Percentiles rank a stretch among this genome's conserved stretches.
These are phyloP conservation scores for Leptinotarsa lineolata DNA, from an alignment of 1,140 invertebrate species.

Conservation along the genomic window DNA sequence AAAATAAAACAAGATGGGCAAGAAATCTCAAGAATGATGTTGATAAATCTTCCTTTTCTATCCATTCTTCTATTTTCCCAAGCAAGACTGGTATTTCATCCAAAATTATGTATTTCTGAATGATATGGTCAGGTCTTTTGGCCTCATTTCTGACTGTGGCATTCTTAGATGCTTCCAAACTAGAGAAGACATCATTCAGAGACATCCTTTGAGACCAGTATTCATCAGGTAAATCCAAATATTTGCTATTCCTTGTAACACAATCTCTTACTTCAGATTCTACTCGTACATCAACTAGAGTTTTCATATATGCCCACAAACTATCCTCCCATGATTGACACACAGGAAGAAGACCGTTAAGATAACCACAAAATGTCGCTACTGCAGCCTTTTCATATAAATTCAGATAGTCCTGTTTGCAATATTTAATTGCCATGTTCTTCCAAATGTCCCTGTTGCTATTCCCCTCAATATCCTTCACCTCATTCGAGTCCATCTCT, in stretches of 20 bases:
- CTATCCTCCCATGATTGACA: slow-evolving; percentile 86
- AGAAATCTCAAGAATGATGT: slow-evolving; percentile 76
- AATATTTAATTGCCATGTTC: slow-evolving; percentile 77
- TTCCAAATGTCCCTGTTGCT: slow-evolving; percentile 91
- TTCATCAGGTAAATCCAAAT: slow-evolving; percentile 68
- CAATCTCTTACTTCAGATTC: slow-evolving; percentile 67
- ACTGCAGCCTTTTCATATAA: slow-evolving; percentile 49
- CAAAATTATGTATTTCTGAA: slow-evolving; percentile 80
- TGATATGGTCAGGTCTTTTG: slow-evolving; percentile 64
- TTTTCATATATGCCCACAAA: slow-evolving; percentile 86
- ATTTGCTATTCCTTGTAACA: slow-evolving; percentile 57
- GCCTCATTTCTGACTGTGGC: slow-evolving; percentile 60
- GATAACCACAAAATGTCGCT: slow-evolving; percentile 75
- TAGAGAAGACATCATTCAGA: slow-evolving; percentile 73
- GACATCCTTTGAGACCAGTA: slow-evolving; percentile 79
- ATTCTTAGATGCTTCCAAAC: slow-evolving; percentile 64
- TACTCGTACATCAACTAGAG: slow-evolving; percentile 81
- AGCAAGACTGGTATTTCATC: slow-evolving; percentile 70
- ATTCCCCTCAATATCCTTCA: slow-evolving; percentile 77
- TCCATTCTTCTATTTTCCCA: slow-evolving; percentile 61
- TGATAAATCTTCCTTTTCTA: slow-evolving; percentile 38
- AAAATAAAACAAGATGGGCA: slow-evolving; percentile 83
- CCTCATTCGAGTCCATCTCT: slow-evolving; percentile 39
- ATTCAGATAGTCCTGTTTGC: slow-evolving; percentile 54
- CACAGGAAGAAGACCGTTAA: slow-evolving; percentile 72